These are phyloP conservation scores for Amblyornis subalaris DNA, from an alignment of 2,113 vertebrate species.

Conservation along the genomic window DNA sequence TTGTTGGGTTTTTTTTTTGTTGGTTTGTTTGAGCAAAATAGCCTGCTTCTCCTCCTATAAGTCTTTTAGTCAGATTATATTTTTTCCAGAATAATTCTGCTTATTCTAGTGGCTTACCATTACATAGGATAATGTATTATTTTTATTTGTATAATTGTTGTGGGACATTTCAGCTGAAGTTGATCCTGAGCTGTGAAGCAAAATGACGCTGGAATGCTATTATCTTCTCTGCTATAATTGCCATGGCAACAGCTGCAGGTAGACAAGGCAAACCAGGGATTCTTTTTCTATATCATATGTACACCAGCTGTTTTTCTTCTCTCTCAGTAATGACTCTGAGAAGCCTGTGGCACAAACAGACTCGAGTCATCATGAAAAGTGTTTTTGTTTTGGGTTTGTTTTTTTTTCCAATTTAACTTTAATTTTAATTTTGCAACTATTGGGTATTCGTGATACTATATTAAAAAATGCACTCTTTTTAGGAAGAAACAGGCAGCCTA, in stretches of 20 bases:
- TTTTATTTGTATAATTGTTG: constrained; percentile 22
- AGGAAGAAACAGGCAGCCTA: neutral
- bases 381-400: neutral
- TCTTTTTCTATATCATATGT: neutral
- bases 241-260: constrained; percentile 64
- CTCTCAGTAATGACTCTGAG: neutral
- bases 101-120: neutral
- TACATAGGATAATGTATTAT: neutral
- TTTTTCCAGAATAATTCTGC: neutral
- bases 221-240: constrained; percentile 13
- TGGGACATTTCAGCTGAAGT: neutral
- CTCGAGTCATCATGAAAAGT: neutral
- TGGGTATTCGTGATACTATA: neutral
- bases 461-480: neutral
- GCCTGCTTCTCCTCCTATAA: neutral
- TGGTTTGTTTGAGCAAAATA: neutral
- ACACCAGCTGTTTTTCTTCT: neutral
- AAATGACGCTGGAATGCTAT: neutral
- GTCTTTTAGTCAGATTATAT: neutral
- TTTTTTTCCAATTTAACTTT: neutral
- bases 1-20: neutral
- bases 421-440: neutral
- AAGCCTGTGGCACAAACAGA: neutral
- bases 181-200: neutral
- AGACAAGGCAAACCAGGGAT: constrained; percentile 2